Base-by-base conservation (phyloP, 2,888 invertebrate genomes). In the Hemithea aestivaria region DNA sequence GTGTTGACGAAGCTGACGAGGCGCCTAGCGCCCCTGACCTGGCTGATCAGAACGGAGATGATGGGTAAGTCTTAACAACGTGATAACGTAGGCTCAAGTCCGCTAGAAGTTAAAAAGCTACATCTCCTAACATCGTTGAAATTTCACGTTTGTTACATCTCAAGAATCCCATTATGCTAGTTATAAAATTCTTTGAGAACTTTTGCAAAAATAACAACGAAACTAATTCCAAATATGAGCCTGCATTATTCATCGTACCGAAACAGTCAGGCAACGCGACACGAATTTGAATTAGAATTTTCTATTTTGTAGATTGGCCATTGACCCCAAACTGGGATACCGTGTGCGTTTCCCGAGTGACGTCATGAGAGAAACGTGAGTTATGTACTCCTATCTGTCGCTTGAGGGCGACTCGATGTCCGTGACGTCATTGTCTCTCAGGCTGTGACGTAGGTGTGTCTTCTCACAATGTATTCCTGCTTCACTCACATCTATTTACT, bases 241-340 rank as follows among this genome's bases (percentile, higher is more conserved):
- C 5, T 16, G 5, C 16, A 4, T 16, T 16, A 16, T 16, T 16
- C 5, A 20, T 7, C 7, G 8, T 1, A 12, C 9, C 1, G 6
- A 30, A 10, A 10, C 7, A 10, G 7, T 33, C 24, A 7, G 11
- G 32, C 37, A 40, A 62, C 60, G 59, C 57, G 35, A 49, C 55
- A 56, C 43, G 41, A 47, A 36, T 54, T 63, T 73, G 67, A 74
- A 74, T 69, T 69, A 61, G 66, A 59, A 65, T 78, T 83, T 78
- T 84, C 77, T 83, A 77, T 83, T 73, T 88, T 87, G 74, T 88
- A 88, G 87, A 87, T 85, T 87, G 85, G 83, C 78, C 84, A 81
- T 87, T 82, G 78, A 77, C 73, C 78, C 78, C 67, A 87, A 87
- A 81, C 76, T 87, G 74, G 87, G 87, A 71, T 81, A 73, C 77